Evolutionary conservation across 2,888 invertebrate species (phyloP), one percentile per base, ranked within the genome.

Genomic region (Andrena praecox): DNA sequence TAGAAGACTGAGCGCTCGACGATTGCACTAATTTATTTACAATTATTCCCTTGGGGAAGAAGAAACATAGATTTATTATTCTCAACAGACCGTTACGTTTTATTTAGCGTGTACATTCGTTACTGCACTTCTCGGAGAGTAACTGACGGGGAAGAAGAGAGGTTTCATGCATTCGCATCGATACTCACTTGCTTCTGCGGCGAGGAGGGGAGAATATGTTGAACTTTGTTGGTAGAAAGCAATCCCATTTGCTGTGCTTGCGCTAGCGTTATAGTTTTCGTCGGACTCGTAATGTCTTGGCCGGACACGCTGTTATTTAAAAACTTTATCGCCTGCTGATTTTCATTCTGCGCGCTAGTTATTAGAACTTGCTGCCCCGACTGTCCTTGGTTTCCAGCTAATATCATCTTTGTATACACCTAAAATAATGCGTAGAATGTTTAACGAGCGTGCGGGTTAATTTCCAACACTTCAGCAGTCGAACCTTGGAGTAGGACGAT

Each of bases 171-270:
- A 59, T 33, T 24, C 35, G 59, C 52, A 48, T 52, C 62, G 29
- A 76, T 73, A 81, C 71, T 50, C 56, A 92, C 92, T 89, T 93
- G 91, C 85, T 92, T 93, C 48, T 91, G 93, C 2, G 92, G 87
- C n/a, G 93, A 88, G 2, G 93, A 92, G 2, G 94, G 94, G 62
- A 94, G 87, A 85, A 94, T 94, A 73, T 95, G 94, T 85, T 94
- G 94, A 29, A 95, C 91, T 89, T 95, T 95, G 62, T 94, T 94
- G 20, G 91, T 84, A 8, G 94, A 91, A 27, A 96, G 87, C 35
- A 96, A 91, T 29, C 96, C 96, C 95, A 96, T 95, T 90, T 96
- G 95, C 86, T 96, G 95, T 0, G 96, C 96, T 91, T 96, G 96
- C 54, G 96, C 95, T 69, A 96, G 93, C 12, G 96, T 96, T 64